A percentile compares a stretch with the other conserved stretches of the same genome.
These are phyloP conservation scores for Napeogenes sylphis DNA, from an alignment of 2,888 invertebrate genomes.

Conservation along the genomic window DNA sequence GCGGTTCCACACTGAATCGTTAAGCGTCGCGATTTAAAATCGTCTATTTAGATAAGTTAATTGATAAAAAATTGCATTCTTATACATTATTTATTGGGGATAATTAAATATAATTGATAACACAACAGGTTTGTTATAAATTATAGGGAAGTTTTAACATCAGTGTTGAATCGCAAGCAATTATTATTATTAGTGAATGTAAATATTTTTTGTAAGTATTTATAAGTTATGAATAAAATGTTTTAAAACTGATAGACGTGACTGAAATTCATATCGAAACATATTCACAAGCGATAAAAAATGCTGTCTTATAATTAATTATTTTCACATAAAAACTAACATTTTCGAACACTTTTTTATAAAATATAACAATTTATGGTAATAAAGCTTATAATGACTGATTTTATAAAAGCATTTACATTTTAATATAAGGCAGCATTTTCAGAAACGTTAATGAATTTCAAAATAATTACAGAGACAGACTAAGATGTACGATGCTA, in stretches of 20 bases:
- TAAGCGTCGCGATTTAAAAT: conserved; percentile 2
- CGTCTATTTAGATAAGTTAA: neutral
- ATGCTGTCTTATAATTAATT: conserved; percentile 36
- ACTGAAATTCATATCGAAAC: conserved; percentile 48
- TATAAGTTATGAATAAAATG: conserved; percentile 52
- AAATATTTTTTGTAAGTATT: conserved; percentile 72
- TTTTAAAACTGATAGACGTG: conserved; percentile 57
- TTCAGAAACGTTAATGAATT: conserved; percentile 9
- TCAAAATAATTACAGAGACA: conserved; percentile 4
- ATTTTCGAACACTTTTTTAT: conserved; percentile 28
- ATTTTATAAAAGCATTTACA: conserved; percentile 32
- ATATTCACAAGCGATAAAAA: conserved; percentile 27
- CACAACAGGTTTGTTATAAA: neutral
- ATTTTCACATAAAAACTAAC: conserved; percentile 23
- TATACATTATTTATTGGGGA: too few relatives aligned
- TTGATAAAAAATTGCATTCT: neutral
- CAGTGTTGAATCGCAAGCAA: conserved; percentile 33
- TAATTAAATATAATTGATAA: too few relatives aligned
- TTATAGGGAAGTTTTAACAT: neutral
- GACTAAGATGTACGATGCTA: neutral
- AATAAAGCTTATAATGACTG: conserved; percentile 19
- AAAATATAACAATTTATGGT: conserved; percentile 22
- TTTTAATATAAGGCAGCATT: conserved; percentile 35
- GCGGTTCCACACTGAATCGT: conserved; percentile 18
- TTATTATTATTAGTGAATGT: conserved; percentile 52